Evolutionary conservation across 2,113 vertebrate species (phyloP).

Genomic region (Nibea coibor): DNA sequence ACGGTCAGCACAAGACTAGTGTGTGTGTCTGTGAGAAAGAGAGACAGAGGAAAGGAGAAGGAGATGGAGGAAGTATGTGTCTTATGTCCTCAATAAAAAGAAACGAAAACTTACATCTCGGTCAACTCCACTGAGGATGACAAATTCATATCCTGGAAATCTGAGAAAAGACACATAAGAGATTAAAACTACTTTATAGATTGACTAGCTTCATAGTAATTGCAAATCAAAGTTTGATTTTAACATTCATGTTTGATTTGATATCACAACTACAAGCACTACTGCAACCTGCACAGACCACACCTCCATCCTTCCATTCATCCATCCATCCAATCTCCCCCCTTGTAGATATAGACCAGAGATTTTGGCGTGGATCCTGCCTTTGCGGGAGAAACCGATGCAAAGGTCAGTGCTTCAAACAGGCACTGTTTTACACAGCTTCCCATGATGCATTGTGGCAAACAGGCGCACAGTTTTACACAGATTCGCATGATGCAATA

Average conservation of each 20-base stretch:
- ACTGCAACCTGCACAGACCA: too few relatives aligned
- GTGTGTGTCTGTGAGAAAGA: not conserved
- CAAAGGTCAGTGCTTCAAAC: conserved; percentile 11
- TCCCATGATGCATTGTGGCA: conserved; percentile 31
- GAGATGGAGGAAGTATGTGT: conserved; percentile 1
- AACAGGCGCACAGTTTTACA: conserved; percentile 9
- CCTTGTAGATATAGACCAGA: conserved; percentile 27
- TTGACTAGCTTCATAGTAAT: too few relatives aligned
- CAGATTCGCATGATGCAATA: conserved; percentile 43
- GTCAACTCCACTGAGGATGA: not conserved
- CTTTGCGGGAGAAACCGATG: conserved; percentile 16
- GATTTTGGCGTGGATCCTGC: not conserved
- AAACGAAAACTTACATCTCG: not conserved
- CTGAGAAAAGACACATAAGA: not conserved
- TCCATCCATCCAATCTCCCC: too few relatives aligned
- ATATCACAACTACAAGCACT: too few relatives aligned
- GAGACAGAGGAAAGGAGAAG: not conserved
- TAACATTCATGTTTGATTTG: too few relatives aligned
- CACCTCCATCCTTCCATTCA: too few relatives aligned
- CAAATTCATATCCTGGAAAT: not conserved
- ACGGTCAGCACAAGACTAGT: conserved; percentile 16
- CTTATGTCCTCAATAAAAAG: not conserved
- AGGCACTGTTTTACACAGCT: conserved; percentile 12
- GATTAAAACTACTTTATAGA: not conserved
- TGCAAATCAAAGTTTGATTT: too few relatives aligned